phyloP scores from a whole-genome alignment of 2,888 invertebrate genomes.

The Sphaerolaimus hirsutus region DNA sequence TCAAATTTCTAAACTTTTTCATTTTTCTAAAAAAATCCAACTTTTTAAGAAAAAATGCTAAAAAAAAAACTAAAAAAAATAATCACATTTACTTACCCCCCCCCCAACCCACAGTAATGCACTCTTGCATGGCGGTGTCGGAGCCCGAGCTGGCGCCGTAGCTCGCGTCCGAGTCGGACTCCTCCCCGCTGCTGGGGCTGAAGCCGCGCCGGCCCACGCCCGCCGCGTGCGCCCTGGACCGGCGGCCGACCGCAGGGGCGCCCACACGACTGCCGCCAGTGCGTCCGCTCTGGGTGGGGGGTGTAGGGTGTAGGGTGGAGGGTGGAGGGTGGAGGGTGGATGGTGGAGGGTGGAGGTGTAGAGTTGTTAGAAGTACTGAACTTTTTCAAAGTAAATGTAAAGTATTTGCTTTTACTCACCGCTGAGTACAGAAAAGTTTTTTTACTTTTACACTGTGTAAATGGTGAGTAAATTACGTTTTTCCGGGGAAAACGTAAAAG shows the following conservation, averaged over 20 bases:
- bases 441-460: too few relatives aligned
- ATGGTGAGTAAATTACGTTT: too few relatives aligned
- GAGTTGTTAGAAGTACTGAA: too few relatives aligned
- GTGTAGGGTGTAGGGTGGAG: too few relatives aligned
- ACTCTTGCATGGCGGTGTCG: conserved; percentile 14
- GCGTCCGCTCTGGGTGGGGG: too few relatives aligned
- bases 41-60: background rate
- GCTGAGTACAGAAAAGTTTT: background rate
- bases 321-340: too few relatives aligned
- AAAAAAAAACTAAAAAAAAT: background rate
- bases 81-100: background rate
- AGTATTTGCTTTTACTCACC: too few relatives aligned
- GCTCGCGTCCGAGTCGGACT: background rate
- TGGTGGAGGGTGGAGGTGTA: too few relatives aligned
- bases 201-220: background rate
- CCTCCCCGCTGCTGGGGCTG: background rate
- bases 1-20: too few relatives aligned
- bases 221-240: background rate
- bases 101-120: conserved; percentile 7
- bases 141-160: conserved; percentile 1
- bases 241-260: background rate
- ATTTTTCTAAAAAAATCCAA: background rate
- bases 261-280: background rate
- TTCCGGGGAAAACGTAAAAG: too few relatives aligned
- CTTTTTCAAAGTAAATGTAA: too few relatives aligned